Evolutionary conservation across 2,797 vertebrate species (phyloP), one percentile per base, ranked within the genome.

Genomic region (Gambusia yucatana): DNA sequence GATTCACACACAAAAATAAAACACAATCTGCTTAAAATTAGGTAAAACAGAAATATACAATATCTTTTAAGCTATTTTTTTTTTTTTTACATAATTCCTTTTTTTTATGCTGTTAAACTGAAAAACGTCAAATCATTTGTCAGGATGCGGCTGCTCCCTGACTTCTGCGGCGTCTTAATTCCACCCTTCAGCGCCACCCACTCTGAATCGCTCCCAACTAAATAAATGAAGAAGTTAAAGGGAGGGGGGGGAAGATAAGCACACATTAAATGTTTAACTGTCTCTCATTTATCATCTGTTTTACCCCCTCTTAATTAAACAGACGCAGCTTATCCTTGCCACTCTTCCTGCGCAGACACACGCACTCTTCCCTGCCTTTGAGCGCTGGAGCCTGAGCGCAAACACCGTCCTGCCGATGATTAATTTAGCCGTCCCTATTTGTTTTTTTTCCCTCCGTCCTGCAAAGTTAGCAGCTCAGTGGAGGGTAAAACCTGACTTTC

Each of bases 191-290:
- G 71, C 88, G 78, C 93, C 92, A 91, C 90, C 93, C 93, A 94
- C 94, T 92, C 92, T 89, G 89, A 93, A 93, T 92, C 85, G 83
- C 93, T 92, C 90, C 88, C 89, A 91, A 90, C 90, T 89, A 95
- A 94, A 94, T 93, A 95, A 95, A 95, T 94, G 94, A 94, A 69
- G 65, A 44, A 44, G 67, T 20, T 52, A 14, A 30, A 61, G 65
- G 63, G 17, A 39, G 20, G 41, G 91, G 89, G 86, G 90, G 91
- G 88, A 92, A 92, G 92, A 95, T 93, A 94, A 95, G 94, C 94
- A 92, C 91, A 91, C 92, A 94, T 94, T 94, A 95, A 95, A 95
- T 95, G 92, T 96, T 96, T 95, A 95, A 95, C 94, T 94, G 93
- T 95, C 92, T 95, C 86, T 80, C 93, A 92, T 96, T 96, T 95